Conservation (phyloP, 2,797 vertebrate species). For the Chiroxiphia lanceolata region DNA sequence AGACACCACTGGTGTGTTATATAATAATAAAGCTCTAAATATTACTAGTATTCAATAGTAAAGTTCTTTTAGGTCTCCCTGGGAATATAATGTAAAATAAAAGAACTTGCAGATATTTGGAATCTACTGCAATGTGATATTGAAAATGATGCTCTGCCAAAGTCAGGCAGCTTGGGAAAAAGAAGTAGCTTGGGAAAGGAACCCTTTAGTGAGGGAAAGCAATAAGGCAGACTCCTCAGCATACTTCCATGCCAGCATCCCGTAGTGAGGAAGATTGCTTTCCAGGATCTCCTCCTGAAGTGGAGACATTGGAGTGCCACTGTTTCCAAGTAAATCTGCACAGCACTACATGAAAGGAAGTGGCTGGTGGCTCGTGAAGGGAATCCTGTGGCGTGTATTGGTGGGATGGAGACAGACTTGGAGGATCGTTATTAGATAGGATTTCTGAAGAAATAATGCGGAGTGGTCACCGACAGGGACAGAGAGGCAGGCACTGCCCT, state of each 20-base stretch:
- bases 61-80: not conserved
- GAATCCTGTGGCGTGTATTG: not conserved
- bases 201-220: constrained; percentile 45
- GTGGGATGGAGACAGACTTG: not conserved
- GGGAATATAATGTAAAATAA: not conserved
- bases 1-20: not conserved
- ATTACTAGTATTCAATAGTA: not conserved
- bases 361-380: not conserved
- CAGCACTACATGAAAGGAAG: constrained; percentile 11
- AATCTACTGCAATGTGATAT: not conserved
- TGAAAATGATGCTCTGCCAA: not conserved
- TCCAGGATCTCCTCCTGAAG: constrained; percentile 57
- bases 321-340: constrained; percentile 43
- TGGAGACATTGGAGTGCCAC: constrained; percentile 26
- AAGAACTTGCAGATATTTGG: not conserved
- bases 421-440: not conserved
- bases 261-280: constrained; percentile 30
- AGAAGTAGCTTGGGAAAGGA: constrained; percentile 55
- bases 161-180: constrained; percentile 40
- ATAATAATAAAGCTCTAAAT: not conserved
- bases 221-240: not conserved
- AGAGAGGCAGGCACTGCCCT: not conserved
- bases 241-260: constrained; percentile 60
- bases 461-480: not conserved
- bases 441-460: not conserved